Conservation (phyloP, 2,113 vertebrate species). For the Syngnathus typhle region DNA sequence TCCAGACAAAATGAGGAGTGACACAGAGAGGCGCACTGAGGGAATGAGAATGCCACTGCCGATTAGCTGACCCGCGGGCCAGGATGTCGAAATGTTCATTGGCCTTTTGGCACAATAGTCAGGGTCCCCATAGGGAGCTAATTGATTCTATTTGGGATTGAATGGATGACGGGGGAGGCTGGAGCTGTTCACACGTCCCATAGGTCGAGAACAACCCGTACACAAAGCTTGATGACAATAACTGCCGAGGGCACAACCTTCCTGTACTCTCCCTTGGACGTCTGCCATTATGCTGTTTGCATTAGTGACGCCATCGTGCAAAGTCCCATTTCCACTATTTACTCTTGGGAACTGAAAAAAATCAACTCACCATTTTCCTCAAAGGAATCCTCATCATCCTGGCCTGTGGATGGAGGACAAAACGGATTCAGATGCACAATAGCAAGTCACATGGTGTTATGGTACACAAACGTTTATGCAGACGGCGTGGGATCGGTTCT, state of each 20-base stretch:
- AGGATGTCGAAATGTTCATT: slow-evolving; percentile 45
- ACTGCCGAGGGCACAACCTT: slow-evolving; percentile 41
- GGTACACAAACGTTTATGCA: not conserved
- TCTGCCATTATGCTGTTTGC: slow-evolving; percentile 15
- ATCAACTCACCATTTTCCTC: slow-evolving; percentile 13
- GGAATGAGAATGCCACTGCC: slow-evolving; percentile 64
- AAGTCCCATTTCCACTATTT: not conserved
- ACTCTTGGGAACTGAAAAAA: not conserved
- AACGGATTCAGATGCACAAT: slow-evolving; percentile 1
- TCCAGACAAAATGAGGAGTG: slow-evolving; percentile 61
- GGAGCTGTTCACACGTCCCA: slow-evolving; percentile 23
- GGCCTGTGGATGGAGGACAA: slow-evolving; percentile 32
- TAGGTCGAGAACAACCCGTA: slow-evolving; percentile 26
- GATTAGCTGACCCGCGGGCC: slow-evolving; percentile 53
- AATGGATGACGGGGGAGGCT: slow-evolving; percentile 51
- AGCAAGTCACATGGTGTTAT: not conserved
- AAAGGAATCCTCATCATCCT: slow-evolving; percentile 36
- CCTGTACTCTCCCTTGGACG: slow-evolving; percentile 18
- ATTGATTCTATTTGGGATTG: slow-evolving; percentile 67
- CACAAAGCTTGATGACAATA: slow-evolving; percentile 37
- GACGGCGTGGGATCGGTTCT: not conserved
- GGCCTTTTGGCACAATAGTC: slow-evolving; percentile 49
- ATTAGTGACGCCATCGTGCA: slow-evolving; percentile 6
- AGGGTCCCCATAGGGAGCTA: slow-evolving; percentile 47
- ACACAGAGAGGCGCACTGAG: slow-evolving; percentile 38